These are phyloP conservation scores for Alauda arvensis DNA, from an alignment of 2,797 vertebrate genomes.

Conservation along the genomic window DNA sequence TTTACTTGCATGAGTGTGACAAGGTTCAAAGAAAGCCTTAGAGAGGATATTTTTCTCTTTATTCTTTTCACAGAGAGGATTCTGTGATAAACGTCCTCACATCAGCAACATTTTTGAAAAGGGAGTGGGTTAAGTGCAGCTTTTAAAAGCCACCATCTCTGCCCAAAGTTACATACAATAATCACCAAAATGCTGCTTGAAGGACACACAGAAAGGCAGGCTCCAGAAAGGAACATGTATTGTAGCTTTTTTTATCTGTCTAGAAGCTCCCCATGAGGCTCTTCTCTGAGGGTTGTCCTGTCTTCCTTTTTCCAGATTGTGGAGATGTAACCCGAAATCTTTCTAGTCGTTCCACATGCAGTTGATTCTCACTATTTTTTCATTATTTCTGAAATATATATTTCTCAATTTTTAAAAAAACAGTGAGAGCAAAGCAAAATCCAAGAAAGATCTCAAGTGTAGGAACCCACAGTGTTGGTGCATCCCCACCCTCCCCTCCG, in stretches of 20 bases:
- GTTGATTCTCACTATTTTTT: background rate
- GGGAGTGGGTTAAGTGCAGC: background rate
- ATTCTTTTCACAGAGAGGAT: background rate
- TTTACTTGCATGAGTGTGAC: background rate
- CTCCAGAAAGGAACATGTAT: background rate
- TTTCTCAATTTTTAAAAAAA: background rate
- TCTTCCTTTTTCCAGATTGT: background rate
- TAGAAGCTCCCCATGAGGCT: background rate
- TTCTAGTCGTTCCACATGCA: background rate
- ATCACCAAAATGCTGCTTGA: background rate
- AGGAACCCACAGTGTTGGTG: fast-evolving
- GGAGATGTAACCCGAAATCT: background rate
- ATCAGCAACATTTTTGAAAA: background rate
- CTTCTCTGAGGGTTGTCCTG: background rate
- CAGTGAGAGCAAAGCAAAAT: background rate
- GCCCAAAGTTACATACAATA: background rate
- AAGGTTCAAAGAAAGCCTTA: background rate
- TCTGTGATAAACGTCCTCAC: background rate
- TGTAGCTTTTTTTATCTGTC: too few relatives aligned
- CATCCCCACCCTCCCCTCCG: fast-evolving
- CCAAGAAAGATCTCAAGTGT: background rate
- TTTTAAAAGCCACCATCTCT: background rate
- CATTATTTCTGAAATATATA: background rate
- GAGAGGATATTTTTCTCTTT: background rate
- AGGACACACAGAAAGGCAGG: background rate